Evolutionary conservation across 2,888 invertebrate genomes (phyloP).

Genomic region (Ernsta delagoae): DNA sequence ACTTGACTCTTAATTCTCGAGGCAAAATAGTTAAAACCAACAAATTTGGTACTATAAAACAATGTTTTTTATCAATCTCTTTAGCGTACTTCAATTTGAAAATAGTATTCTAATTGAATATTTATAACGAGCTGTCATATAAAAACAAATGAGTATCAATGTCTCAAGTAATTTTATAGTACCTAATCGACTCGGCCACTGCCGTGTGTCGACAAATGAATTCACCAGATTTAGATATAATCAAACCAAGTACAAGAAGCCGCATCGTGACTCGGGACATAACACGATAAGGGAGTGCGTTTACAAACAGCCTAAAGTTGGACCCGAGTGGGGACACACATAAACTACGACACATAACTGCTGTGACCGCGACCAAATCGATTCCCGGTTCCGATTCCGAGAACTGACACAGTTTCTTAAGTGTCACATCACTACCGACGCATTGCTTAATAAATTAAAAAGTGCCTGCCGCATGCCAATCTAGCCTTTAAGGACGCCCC

Average conservation of each 20-base stretch:
- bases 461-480: constrained; percentile 69
- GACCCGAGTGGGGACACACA: constrained; percentile 54
- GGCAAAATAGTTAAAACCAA: constrained; percentile 47
- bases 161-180: constrained; percentile 71
- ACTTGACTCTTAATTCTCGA: constrained; percentile 31
- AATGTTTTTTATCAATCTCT: not conserved
- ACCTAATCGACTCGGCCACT: constrained; percentile 65
- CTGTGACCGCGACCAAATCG: constrained; percentile 81
- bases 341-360: constrained; percentile 80
- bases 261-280: constrained; percentile 58
- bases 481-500: constrained; percentile 68
- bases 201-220: constrained; percentile 70
- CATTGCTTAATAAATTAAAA: constrained; percentile 81
- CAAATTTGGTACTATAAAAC: not conserved
- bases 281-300: constrained; percentile 71
- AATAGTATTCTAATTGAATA: not conserved
- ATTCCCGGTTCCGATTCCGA: constrained; percentile 82
- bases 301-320: constrained; percentile 65
- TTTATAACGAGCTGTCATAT: constrained; percentile 20
- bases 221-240: constrained; percentile 78
- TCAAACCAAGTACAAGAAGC: constrained; percentile 74
- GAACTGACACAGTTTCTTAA: constrained; percentile 84
- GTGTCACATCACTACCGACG: constrained; percentile 83
- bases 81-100: not conserved
- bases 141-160: constrained; percentile 57